Evolutionary conservation across 2,888 invertebrate species (phyloP).

Genomic region (Autographa pulchrina): DNA sequence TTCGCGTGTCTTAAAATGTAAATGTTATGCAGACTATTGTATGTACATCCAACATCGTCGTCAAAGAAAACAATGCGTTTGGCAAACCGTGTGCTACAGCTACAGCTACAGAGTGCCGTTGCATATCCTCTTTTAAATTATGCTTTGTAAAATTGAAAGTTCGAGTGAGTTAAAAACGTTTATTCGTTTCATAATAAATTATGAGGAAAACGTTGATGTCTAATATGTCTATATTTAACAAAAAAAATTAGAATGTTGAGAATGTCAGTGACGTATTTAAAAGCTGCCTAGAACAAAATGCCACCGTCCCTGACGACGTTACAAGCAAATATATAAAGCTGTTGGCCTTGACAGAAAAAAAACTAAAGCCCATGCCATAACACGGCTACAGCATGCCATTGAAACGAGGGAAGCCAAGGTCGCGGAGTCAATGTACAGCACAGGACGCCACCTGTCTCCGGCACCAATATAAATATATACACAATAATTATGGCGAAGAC

Average conservation of each 20-base stretch:
- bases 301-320: slow-evolving; percentile 59
- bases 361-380: slow-evolving; percentile 75
- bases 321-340: slow-evolving; percentile 66
- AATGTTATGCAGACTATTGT: slow-evolving; percentile 21
- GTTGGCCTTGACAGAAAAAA: slow-evolving; percentile 80
- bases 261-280: slow-evolving; percentile 50
- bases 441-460: slow-evolving; percentile 85
- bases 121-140: slow-evolving; percentile 33
- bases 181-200: slow-evolving; percentile 34
- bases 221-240: slow-evolving; percentile 36
- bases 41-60: slow-evolving; percentile 12
- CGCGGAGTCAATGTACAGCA: slow-evolving; percentile 84
- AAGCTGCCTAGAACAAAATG: slow-evolving; percentile 58
- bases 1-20: slow-evolving; percentile 41
- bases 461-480: slow-evolving; percentile 70
- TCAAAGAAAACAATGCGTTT: slow-evolving; percentile 49
- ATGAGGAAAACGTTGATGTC: slow-evolving; percentile 39
- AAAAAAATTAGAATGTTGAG: slow-evolving; percentile 31
- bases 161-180: slow-evolving; percentile 3
- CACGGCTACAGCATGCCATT: slow-evolving; percentile 79
- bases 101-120: slow-evolving; percentile 21
- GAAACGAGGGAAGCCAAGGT: slow-evolving; percentile 82
- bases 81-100: slow-evolving; percentile 25
- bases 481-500: slow-evolving; percentile 71
- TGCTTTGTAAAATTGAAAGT: slow-evolving; percentile 32